Base-by-base conservation (phyloP, 2,113 vertebrate genomes). In the Acinonyx jubatus region DNA sequence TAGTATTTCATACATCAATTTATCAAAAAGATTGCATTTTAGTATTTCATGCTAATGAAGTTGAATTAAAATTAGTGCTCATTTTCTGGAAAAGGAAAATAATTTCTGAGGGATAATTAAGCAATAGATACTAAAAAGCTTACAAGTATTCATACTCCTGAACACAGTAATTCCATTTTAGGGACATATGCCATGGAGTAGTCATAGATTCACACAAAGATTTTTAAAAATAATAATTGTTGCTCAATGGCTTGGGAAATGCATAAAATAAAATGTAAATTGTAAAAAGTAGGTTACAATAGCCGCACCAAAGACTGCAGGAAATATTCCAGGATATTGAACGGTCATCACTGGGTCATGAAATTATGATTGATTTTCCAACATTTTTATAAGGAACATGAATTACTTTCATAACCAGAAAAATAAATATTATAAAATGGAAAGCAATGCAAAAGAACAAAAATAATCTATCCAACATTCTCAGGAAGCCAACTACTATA, bases 81-180 rank as follows among this genome's bases (percentile, higher is more conserved):
- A 52, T 87, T 93, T 92, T 89, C 86, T 95, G 57, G 36, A 94
- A 91, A 87, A 52, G 73, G 38, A 88, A 96, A 92, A 96, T 16
- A 91, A 86, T 89, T 96, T 81, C 61, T 78, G 15, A 18, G 7
- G 6, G 9, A 36, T 81, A 96, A 89, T 55, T 93, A 80, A 27
- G 2, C 7, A 94, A 79, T 33, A 83, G 33, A 86, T 71, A 83
- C 4, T 76, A 57, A 79, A 90, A 55, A 61, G 74, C 29, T 57
- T 91, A 12, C 52, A 95, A 89, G 9, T 38, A 68, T 45, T 78
- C 57, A 41, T 69, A 36, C 15, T 89, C 14, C 41, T 91, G 36
- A 68, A 48, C 38, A 63, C 12, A 29, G 3, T 83, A 66, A 55
- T 79, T 88, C 29, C 29, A 84, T 61, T 92, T 92, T 76, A 55